These are phyloP conservation scores for Neoarius graeffei DNA, from an alignment of 2,113 vertebrate genomes.

Conservation along the genomic window DNA sequence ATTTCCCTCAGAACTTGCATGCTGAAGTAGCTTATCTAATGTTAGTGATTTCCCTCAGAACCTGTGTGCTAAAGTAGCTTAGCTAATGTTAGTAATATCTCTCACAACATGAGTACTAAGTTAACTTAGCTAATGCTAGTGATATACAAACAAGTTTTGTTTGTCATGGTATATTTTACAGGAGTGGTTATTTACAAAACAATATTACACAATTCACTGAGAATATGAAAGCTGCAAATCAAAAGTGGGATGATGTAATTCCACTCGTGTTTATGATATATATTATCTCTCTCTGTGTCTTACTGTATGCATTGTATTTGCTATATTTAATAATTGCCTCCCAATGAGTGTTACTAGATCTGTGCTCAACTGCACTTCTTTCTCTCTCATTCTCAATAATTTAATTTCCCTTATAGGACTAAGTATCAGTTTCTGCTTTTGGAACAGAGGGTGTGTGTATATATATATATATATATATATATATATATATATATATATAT, in stretches of 20 bases:
- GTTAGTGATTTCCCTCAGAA: neutral
- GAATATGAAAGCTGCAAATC: neutral
- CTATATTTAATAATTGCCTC: constrained; percentile 1
- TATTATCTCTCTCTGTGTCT: no score
- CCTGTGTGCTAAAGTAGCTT: neutral
- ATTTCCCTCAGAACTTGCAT: neutral
- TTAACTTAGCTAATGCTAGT: neutral
- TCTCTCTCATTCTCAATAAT: neutral
- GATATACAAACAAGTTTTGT: neutral
- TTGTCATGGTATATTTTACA: neutral
- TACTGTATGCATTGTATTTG: neutral
- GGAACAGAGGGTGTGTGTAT: neutral
- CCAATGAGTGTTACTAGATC: neutral
- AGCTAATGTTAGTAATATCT: neutral
- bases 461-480: no score
- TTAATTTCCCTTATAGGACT: neutral
- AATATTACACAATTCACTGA: neutral
- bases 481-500: no score
- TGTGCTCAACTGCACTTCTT: neutral
- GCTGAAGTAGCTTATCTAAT: neutral
- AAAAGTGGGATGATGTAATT: neutral
- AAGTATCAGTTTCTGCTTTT: neutral
- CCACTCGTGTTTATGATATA: neutral
- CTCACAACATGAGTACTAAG: neutral
- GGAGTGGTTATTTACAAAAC: neutral